A percentile compares a stretch with the other conserved stretches of the same genome.
Conservation (phyloP, 2,113 vertebrate species). For the Vulpes lagopus region DNA sequence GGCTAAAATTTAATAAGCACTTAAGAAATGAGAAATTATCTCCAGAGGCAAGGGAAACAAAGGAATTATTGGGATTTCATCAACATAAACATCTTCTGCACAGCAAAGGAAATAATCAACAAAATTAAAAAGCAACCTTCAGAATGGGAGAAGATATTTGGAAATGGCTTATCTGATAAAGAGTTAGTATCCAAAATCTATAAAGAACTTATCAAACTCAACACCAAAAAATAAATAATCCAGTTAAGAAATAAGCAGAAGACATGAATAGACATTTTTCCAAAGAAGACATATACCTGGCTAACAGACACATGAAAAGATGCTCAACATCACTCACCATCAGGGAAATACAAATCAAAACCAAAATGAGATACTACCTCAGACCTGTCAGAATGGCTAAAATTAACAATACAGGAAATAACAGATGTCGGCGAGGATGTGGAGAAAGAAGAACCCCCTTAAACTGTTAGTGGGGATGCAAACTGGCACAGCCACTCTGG, state of each 20-base stretch:
- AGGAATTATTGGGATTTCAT: not conserved
- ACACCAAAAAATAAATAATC: not conserved
- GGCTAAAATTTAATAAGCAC: conserved; percentile 7
- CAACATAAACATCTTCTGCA: not conserved
- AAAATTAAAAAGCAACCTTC: not conserved
- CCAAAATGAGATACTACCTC: not conserved
- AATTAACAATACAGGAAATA: not conserved
- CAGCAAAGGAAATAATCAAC: not conserved
- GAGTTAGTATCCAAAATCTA: not conserved
- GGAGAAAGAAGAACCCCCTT: not conserved
- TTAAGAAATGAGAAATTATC: conserved; percentile 19
- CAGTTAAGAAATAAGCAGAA: not conserved
- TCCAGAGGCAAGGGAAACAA: not conserved
- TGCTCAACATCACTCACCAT: not conserved
- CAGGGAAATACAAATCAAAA: not conserved
- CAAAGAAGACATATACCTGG: not conserved
- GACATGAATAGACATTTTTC: not conserved
- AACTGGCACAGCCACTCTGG: not conserved
- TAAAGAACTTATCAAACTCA: not conserved
- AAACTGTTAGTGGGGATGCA: not conserved
- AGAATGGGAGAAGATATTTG: not conserved
- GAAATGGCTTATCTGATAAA: not conserved
- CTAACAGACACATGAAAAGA: not conserved
- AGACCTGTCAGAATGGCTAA: not conserved
- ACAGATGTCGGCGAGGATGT: not conserved